Evolutionary conservation across 2,113 vertebrate species (phyloP).

Genomic region (Egretta garzetta): DNA sequence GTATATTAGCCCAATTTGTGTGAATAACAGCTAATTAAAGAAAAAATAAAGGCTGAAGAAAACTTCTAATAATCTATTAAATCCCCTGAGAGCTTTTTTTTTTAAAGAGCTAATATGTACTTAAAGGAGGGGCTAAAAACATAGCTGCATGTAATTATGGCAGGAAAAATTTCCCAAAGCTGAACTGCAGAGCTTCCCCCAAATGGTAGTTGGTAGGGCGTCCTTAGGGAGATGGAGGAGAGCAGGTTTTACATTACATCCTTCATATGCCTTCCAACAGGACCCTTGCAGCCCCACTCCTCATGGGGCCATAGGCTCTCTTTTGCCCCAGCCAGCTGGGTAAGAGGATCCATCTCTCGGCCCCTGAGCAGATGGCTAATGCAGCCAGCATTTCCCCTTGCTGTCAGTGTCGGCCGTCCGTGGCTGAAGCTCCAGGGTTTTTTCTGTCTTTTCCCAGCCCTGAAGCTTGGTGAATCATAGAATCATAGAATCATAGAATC

Average conservation of each 20-base stretch:
- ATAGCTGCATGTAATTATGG: neutral
- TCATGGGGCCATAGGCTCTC: neutral
- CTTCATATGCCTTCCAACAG: neutral
- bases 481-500: too few relatives aligned
- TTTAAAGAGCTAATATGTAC: neutral
- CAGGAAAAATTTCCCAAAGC: neutral
- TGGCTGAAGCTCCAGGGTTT: neutral
- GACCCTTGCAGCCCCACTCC: neutral
- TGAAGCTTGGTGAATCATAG: neutral
- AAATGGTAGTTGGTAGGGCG: neutral
- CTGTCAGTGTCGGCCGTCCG: accelerated
- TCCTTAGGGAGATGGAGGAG: neutral
- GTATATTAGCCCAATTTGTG: neutral
- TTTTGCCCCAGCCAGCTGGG: neutral
- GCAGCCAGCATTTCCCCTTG: neutral
- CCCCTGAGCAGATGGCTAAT: accelerated
- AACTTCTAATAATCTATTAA: neutral
- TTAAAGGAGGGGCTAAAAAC: conserved; percentile 6
- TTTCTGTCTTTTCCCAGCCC: neutral
- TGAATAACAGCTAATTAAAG: neutral
- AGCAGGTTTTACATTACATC: neutral
- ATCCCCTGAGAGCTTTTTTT: neutral
- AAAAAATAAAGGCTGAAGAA: neutral
- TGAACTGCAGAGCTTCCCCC: neutral
- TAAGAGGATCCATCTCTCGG: neutral